Percentiles rank a stretch among this genome's conserved stretches.
Conservation (phyloP, 2,797 vertebrate genomes). For the Acipenser oxyrinchus region DNA sequence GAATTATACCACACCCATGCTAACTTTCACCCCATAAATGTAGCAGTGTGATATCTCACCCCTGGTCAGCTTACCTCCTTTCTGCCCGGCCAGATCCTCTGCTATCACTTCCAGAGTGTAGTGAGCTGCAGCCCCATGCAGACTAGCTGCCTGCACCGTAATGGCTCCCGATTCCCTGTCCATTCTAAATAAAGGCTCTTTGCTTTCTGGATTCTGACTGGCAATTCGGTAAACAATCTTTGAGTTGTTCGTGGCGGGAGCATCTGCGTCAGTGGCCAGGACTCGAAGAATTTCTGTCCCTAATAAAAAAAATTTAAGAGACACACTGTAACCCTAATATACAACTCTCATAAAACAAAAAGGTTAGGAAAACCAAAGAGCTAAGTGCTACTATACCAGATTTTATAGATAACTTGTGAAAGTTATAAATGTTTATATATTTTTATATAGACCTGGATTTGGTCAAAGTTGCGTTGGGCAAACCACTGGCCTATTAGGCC, state of each 20-base stretch:
- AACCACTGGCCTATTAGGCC: too few relatives aligned
- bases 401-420: too few relatives aligned
- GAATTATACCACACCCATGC: too few relatives aligned
- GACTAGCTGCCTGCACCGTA: slow-evolving; percentile 51
- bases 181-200: slow-evolving; percentile 61
- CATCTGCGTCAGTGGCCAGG: slow-evolving; percentile 68
- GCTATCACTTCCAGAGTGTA: slow-evolving; percentile 58
- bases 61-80: slow-evolving; percentile 25
- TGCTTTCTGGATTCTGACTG: slow-evolving; percentile 63
- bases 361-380: too few relatives aligned
- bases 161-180: slow-evolving; percentile 59
- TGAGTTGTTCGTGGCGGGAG: slow-evolving; percentile 66
- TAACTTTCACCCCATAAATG: too few relatives aligned
- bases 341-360: too few relatives aligned
- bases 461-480: too few relatives aligned
- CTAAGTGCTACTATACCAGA: too few relatives aligned
- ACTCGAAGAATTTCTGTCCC: slow-evolving; percentile 67
- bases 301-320: slow-evolving; percentile 29
- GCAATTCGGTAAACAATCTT: slow-evolving; percentile 59
- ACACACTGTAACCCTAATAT: slow-evolving; percentile 21
- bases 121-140: slow-evolving; percentile 23
- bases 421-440: too few relatives aligned
- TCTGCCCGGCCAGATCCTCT: slow-evolving; percentile 41
- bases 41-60: too few relatives aligned
- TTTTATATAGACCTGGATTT: too few relatives aligned